phyloP scores from a whole-genome alignment of 2,888 invertebrate genomes.

The Acheta domesticus region DNA sequence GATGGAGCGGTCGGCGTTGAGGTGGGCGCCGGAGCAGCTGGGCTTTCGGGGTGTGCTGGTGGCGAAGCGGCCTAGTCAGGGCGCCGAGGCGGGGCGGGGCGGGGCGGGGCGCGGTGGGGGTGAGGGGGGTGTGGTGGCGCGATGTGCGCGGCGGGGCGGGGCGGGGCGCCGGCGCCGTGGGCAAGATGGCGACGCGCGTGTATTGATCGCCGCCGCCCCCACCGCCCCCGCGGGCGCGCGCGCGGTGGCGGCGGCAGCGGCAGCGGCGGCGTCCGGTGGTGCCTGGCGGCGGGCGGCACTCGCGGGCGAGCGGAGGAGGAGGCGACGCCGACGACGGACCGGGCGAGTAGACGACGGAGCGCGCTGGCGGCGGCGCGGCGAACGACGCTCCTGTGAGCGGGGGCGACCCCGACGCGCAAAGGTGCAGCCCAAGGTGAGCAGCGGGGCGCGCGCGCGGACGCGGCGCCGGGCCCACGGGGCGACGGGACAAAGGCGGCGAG shows the following conservation, averaged over 20 bases:
- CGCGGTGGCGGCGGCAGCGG: background rate
- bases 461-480: background rate
- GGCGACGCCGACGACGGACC: background rate
- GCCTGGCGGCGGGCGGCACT: slow-evolving; percentile 18
- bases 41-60: background rate
- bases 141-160: background rate
- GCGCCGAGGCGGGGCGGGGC: background rate
- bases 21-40: background rate
- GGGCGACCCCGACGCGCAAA: background rate
- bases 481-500: background rate
- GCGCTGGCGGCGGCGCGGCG: no score
- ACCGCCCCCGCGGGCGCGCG: background rate
- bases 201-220: background rate
- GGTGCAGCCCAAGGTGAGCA: background rate
- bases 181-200: background rate
- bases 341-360: background rate
- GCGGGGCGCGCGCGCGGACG: background rate
- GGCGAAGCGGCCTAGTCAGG: background rate
- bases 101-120: background rate
- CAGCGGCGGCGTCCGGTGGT: background rate
- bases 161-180: background rate
- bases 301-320: background rate
- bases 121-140: background rate
- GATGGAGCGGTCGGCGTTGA: no score
- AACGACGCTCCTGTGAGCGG: background rate